Conservation (phyloP, 2,113 vertebrate species). For the Megaptera novaeangliae region DNA sequence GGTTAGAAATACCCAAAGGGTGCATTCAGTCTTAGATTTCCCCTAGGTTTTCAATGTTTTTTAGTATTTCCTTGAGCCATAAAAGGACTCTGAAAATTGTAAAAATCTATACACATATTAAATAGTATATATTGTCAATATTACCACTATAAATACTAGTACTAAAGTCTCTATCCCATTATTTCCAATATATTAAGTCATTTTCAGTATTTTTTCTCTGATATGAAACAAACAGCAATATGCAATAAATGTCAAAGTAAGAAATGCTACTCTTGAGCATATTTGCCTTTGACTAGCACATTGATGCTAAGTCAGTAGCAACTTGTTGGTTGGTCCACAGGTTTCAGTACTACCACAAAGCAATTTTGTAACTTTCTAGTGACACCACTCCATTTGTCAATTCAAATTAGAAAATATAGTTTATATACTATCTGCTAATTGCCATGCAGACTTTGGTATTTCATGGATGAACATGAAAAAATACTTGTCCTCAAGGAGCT, state of each 20-base stretch:
- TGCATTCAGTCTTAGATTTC: not conserved
- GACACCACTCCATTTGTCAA: not conserved
- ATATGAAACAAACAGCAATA: not conserved
- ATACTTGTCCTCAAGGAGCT: not conserved
- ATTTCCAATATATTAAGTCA: not conserved
- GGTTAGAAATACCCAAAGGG: constrained; percentile 18
- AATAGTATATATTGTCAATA: not conserved
- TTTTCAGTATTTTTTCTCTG: not conserved
- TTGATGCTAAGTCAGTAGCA: not conserved
- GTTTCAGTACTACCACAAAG: not conserved
- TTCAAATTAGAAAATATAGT: not conserved
- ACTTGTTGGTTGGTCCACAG: not conserved
- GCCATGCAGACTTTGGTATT: not conserved
- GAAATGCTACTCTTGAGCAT: not conserved
- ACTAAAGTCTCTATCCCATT: not conserved
- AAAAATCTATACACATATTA: not conserved
- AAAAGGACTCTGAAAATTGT: not conserved
- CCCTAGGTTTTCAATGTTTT: not conserved
- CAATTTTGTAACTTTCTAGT: not conserved
- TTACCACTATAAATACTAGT: not conserved
- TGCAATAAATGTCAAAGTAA: not conserved
- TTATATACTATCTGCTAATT: not conserved
- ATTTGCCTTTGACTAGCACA: not conserved
- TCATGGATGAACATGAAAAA: not conserved
- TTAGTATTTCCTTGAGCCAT: not conserved